phyloP scores from a whole-genome alignment of 1,140 invertebrate genomes.

The Maconellicoccus hirsutus region DNA sequence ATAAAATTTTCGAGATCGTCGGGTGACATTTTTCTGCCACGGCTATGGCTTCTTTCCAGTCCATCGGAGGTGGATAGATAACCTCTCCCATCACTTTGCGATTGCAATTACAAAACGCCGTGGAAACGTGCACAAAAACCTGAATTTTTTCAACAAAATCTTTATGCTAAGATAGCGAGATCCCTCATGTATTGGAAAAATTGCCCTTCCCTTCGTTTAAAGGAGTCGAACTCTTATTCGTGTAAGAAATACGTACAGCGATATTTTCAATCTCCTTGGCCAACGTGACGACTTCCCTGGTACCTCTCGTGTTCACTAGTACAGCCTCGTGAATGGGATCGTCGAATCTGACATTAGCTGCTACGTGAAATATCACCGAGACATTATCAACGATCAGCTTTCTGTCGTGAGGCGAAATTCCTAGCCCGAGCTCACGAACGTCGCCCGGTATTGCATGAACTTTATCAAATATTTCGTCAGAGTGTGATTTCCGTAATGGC shows the following conservation, averaged over 20 bases:
- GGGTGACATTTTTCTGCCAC: too few relatives aligned
- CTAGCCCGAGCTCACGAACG: conserved; percentile 74
- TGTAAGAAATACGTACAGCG: conserved; percentile 46
- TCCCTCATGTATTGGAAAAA: too few relatives aligned
- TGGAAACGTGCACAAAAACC: conserved; percentile 74
- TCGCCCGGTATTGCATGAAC: conserved; percentile 79
- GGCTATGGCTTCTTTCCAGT: too few relatives aligned
- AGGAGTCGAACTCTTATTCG: too few relatives aligned
- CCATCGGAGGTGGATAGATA: too few relatives aligned
- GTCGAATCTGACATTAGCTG: conserved; percentile 90
- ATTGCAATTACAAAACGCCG: conserved; percentile 83
- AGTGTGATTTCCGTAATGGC: conserved; percentile 41
- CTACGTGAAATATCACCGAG: conserved; percentile 90
- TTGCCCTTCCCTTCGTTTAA: too few relatives aligned
- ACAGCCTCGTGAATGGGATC: conserved; percentile 84
- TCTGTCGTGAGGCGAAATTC: conserved; percentile 69
- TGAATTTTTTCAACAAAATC: too few relatives aligned
- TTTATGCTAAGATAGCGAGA: too few relatives aligned
- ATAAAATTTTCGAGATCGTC: conserved; percentile 52
- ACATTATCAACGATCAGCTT: conserved; percentile 43
- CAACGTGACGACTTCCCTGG: conserved; percentile 68
- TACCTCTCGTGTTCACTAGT: conserved; percentile 78
- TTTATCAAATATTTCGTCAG: conserved; percentile 59
- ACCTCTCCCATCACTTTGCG: conserved; percentile 57
- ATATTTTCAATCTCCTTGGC: conserved; percentile 72